Evolutionary conservation across 2,888 invertebrate genomes (phyloP).

Genomic region (Pyrochroa serraticornis): DNA sequence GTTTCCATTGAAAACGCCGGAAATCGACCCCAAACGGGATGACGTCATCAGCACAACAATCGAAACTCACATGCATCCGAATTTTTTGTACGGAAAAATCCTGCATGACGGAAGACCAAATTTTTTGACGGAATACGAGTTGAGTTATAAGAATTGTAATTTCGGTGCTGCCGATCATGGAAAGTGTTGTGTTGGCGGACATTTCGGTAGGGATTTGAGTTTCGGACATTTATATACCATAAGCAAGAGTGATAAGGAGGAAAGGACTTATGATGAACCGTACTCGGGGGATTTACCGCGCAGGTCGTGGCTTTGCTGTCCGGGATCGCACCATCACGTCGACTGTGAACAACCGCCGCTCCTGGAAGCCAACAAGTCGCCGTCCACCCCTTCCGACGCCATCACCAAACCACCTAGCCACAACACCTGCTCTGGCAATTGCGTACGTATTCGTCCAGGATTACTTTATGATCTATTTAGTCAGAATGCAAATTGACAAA

Average conservation of each 20-base stretch:
- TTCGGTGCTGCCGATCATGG: constrained; percentile 44
- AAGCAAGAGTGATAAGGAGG: constrained; percentile 56
- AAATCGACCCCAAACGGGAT: constrained; percentile 30
- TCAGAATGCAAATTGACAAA: too few relatives aligned
- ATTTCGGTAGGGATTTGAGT: constrained; percentile 48
- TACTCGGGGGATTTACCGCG: constrained; percentile 55
- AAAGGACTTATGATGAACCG: constrained; percentile 58
- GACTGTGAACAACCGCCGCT: constrained; percentile 53
- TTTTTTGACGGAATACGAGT: constrained; percentile 50
- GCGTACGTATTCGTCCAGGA: constrained; percentile 45
- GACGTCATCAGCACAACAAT: constrained; percentile 34
- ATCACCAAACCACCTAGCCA: constrained; percentile 47
- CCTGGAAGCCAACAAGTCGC: constrained; percentile 45
- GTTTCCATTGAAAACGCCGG: constrained; percentile 45
- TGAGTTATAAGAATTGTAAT: constrained; percentile 48
- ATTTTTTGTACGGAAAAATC: constrained; percentile 48
- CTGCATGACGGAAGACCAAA: constrained; percentile 48
- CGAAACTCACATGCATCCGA: constrained; percentile 49
- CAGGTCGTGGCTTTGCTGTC: constrained; percentile 61
- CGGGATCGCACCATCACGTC: constrained; percentile 52
- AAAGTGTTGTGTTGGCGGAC: constrained; percentile 52
- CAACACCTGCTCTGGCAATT: constrained; percentile 45
- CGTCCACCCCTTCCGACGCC: constrained; percentile 43
- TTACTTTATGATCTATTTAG: too few relatives aligned
- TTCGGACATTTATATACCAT: constrained; percentile 60